phyloP scores from a whole-genome alignment of 2,113 vertebrate species.

The Pseudonaja textilis region DNA sequence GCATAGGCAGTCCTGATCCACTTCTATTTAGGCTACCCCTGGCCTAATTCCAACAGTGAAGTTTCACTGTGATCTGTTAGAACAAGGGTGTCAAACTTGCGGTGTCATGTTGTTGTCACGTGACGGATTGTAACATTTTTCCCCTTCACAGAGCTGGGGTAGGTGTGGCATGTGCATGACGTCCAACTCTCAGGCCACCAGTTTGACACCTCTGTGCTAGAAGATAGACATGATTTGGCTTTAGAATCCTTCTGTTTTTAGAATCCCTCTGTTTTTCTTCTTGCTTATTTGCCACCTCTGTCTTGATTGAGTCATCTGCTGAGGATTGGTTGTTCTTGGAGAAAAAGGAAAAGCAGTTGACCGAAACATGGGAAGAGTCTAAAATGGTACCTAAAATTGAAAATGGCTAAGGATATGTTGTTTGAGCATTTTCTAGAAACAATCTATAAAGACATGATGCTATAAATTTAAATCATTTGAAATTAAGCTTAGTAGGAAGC shows the following conservation, averaged over 20 bases:
- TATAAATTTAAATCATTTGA: background rate
- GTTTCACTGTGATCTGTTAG: background rate
- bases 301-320: background rate
- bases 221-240: background rate
- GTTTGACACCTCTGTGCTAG: too few relatives aligned
- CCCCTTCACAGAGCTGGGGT: too few relatives aligned
- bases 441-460: background rate
- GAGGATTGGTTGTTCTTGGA: too few relatives aligned
- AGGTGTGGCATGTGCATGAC: too few relatives aligned
- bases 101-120: too few relatives aligned
- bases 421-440: background rate
- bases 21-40: background rate
- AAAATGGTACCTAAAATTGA: background rate
- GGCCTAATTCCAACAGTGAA: background rate
- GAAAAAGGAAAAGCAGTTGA: background rate
- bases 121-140: too few relatives aligned
- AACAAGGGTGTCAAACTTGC: too few relatives aligned
- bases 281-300: background rate
- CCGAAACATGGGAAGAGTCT: background rate
- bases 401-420: too few relatives aligned
- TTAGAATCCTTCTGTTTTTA: background rate
- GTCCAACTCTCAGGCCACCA: too few relatives aligned
- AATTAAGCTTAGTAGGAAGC: background rate
- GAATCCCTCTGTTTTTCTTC: background rate
- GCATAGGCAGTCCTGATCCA: background rate